These are phyloP conservation scores for Trichonephila clavata DNA, from an alignment of 1,140 invertebrate genomes.

Conservation along the genomic window DNA sequence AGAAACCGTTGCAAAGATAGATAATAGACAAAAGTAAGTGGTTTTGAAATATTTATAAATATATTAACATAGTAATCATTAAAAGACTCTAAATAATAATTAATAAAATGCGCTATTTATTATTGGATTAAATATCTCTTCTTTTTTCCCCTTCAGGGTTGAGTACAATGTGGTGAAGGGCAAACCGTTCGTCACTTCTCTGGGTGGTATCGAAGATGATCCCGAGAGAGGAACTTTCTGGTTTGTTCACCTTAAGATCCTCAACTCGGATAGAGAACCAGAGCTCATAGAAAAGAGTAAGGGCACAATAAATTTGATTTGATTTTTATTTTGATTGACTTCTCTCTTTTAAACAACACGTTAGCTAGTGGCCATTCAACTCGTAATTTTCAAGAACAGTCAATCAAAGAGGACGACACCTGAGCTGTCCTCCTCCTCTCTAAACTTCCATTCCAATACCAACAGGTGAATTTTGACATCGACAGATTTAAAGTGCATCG, in stretches of 20 bases:
- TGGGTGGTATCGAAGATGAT: background rate
- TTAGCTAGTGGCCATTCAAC: no score
- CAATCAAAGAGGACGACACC: no score
- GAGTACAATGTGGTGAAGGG: background rate
- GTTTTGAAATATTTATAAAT: background rate
- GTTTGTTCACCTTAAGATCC: background rate
- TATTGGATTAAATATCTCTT: background rate
- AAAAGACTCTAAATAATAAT: background rate
- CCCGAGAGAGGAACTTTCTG: background rate
- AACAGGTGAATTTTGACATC: no score
- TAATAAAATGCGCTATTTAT: background rate
- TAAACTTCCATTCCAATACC: no score
- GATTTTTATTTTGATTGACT: background rate
- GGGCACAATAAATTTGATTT: background rate
- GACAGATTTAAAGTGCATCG: no score
- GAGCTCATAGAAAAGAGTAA: background rate
- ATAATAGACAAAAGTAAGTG: background rate
- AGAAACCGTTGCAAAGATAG: background rate
- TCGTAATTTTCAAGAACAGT: no score
- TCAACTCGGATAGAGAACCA: background rate
- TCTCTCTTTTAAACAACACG: no score
- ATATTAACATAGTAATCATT: background rate
- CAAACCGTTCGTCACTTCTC: background rate
- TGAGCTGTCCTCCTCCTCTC: no score
- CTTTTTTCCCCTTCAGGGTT: background rate